A percentile compares a stretch with the other conserved stretches of the same genome.
These are phyloP conservation scores for Macrotis lagotis DNA, from an alignment of 2,113 vertebrate genomes.

Conservation along the genomic window DNA sequence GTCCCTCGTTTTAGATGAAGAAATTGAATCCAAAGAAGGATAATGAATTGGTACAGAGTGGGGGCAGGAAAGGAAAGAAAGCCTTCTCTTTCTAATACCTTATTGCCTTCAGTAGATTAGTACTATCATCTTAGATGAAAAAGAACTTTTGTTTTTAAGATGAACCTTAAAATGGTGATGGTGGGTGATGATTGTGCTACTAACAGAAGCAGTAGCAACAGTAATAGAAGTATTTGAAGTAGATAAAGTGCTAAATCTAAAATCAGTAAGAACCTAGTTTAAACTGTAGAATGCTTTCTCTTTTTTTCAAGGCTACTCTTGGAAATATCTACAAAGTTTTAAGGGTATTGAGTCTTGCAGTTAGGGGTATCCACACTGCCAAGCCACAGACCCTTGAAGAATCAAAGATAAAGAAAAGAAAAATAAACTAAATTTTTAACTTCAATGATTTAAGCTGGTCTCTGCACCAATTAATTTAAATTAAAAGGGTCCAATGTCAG, in stretches of 20 bases:
- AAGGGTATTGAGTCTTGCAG: too few relatives aligned
- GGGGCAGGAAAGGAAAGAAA: conserved; percentile 21
- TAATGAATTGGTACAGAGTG: background rate
- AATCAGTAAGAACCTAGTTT: background rate
- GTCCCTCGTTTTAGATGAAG: too few relatives aligned
- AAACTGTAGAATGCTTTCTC: too few relatives aligned
- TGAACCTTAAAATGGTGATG: too few relatives aligned
- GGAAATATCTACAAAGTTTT: too few relatives aligned
- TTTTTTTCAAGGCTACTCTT: too few relatives aligned
- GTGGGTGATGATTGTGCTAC: too few relatives aligned
- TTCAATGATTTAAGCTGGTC: conserved; percentile 18
- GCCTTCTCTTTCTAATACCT: background rate
- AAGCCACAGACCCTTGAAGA: too few relatives aligned
- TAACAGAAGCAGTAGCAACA: too few relatives aligned
- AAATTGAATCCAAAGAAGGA: too few relatives aligned
- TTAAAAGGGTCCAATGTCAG: background rate
- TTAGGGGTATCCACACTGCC: too few relatives aligned
- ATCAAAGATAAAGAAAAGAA: too few relatives aligned
- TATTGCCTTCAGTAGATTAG: background rate
- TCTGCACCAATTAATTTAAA: conserved; percentile 16
- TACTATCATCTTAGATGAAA: background rate
- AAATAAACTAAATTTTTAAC: background rate
- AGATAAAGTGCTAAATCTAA: background rate
- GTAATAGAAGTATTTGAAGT: background rate
- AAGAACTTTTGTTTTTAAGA: background rate